Base-by-base conservation (phyloP, 1,140 invertebrate species). In the Drosophila novamexicana region DNA sequence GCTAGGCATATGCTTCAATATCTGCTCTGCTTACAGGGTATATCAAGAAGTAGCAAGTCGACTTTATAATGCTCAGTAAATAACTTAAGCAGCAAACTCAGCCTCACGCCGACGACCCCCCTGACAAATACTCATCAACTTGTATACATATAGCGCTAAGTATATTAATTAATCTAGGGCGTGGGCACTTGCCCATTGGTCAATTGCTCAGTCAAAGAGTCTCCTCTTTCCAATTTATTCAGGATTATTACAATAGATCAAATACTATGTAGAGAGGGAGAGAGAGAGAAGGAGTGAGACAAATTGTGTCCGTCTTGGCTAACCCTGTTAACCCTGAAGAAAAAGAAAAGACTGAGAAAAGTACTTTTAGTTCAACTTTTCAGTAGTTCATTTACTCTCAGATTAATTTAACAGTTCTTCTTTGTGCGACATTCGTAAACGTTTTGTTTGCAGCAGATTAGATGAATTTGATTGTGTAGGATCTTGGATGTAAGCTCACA, bases 101-200 rank as follows among this genome's bases (percentile, higher is more conserved):
- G 22, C 7, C 52, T 14, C 10, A 0, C 14, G 6, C 40, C n/a
- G 22, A 0, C 36, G n/a, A 22, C 0, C 22, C n/a, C 5, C 57
- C 29, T 42, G 10, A 14, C 29, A 52, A 7, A 29, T 34, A 6
- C 49, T 14, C 29, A 50, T 40, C n/a, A 40, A 57, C 18, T 57
- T 54, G 16, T 6, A 36, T 50, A 44, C 12, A 68, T 37, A 29
- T 52, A 52, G 39, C 16, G 39, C 37, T 66, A 66, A 72, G 69
- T 64, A 73, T 50, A 68, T 61, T 61, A 73, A 73, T 73, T 73
- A 67, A 58, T 40, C 36, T 29, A 36, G 29, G 37, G 14, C 42
- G 37, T 34, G 49, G 44, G 40, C 37, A 12, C 40, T 32, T 34
- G 63, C 18, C 32, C 5, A 22, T 59, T 59, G 44, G 58, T 44